A percentile compares a stretch with the other conserved stretches of the same genome.
Evolutionary conservation across 2,888 invertebrate species (phyloP).

Genomic region (Ferrisia virgata): DNA sequence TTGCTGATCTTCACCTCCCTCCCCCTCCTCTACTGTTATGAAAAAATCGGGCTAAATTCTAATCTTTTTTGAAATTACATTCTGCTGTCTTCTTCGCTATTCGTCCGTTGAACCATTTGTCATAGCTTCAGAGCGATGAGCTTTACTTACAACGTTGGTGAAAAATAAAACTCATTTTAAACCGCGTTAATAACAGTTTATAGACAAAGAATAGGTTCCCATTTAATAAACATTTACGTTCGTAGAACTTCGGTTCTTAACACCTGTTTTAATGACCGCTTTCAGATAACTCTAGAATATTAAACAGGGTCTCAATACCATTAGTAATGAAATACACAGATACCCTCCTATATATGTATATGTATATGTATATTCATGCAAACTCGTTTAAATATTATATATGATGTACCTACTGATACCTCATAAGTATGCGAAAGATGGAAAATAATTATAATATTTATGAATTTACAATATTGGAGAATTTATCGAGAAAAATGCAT

Average conservation of each 20-base stretch:
- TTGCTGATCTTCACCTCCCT: no score
- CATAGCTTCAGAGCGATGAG: no score
- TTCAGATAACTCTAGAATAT: background rate
- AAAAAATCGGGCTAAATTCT: no score
- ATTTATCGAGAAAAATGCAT: background rate
- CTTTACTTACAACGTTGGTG: no score
- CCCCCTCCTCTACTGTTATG: no score
- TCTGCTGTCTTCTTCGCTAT: no score
- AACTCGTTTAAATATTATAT: background rate
- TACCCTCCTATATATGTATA: no score
- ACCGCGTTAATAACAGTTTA: background rate
- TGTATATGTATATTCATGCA: background rate
- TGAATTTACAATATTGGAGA: background rate
- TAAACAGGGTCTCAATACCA: background rate
- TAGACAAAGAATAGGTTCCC: background rate
- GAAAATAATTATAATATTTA: background rate
- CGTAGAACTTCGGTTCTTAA: background rate
- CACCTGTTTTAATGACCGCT: background rate
- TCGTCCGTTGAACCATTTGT: no score
- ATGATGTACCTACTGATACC: no score
- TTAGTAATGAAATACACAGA: background rate
- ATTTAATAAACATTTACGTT: background rate
- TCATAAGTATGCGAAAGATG: background rate
- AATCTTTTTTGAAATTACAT: no score
- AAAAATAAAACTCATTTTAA: no score